Base-by-base conservation (phyloP, 92 coral and sea anemone genomes). In the Pocillopora grandis region DNA sequence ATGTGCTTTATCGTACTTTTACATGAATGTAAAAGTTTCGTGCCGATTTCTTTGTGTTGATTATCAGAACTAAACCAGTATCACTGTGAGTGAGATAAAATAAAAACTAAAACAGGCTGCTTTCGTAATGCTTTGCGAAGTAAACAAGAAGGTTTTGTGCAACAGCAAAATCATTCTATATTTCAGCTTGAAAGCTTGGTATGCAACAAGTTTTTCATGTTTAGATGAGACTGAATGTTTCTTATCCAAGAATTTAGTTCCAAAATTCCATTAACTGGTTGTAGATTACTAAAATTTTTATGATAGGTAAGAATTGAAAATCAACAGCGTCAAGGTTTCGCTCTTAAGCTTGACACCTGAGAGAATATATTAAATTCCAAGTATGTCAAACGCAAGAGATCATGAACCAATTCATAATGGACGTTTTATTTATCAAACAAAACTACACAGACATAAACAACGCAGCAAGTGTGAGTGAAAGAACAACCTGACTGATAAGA, bases 11-110 rank as follows among this genome's bases (percentile, higher is more conserved):
- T 33, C 33, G 76, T 67, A 21, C 58, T 27, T 55, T 59, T 58
- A 80, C 37, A 55, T 69, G 69, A 52, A 80, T 71, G 62, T 19
- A 5, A 31, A 71, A 61, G n/a, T 81, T 80, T 60, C 77, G 77
- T 81, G 85, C 84, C 61, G 77, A 37, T 48, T 52, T 58, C 78
- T 81, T 81, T 81, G 70, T 81, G 58, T 81, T 81, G 60, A 81
- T 81, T 58, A 81, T 71, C 85, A 71, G 31, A 81, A 81, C 61
- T 18, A 12, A 71, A 81, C 85, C 84, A 80, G 84, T 55, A 80
- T 80, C 84, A 80, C 23, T 12, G 66, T 63, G 64, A 71, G 37
- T 71, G 49, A 71, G 85, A 81, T 81, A 81, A 81, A 59, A 70
- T 31, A n/a, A 20, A 56, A 49, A 13, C 62, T 5, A 59, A 59